phyloP scores from a whole-genome alignment of 2,888 invertebrate genomes.

The Ligdia adustata region DNA sequence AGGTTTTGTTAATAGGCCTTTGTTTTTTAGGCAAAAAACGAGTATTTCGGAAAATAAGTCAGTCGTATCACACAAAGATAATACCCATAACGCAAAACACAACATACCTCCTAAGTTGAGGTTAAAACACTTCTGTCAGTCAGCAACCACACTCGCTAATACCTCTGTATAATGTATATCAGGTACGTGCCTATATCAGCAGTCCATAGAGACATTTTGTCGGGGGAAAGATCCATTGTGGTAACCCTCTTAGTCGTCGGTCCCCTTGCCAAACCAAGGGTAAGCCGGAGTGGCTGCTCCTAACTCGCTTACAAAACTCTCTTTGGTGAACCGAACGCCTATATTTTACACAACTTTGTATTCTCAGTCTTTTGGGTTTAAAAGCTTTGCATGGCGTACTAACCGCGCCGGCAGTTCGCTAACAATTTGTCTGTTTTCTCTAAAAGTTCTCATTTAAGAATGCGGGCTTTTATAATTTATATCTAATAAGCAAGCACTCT shows the following conservation, averaged over 20 bases:
- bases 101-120: background rate
- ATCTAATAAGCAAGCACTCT: slow-evolving; percentile 21
- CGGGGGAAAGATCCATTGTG: slow-evolving; percentile 75
- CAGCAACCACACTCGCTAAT: slow-evolving; percentile 18
- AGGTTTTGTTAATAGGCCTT: background rate
- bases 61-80: no score
- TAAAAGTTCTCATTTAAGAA: slow-evolving; percentile 14
- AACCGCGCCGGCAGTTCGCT: slow-evolving; percentile 11
- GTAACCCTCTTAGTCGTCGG: slow-evolving; percentile 71
- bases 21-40: background rate
- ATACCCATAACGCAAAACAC: no score
- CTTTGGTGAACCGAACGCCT: slow-evolving; percentile 41
- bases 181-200: slow-evolving; percentile 33
- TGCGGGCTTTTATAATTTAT: slow-evolving; percentile 20
- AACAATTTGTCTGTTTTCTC: slow-evolving; percentile 30
- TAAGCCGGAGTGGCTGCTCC: slow-evolving; percentile 58
- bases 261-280: slow-evolving; percentile 63
- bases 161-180: slow-evolving; percentile 16
- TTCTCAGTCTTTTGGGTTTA: slow-evolving; percentile 20
- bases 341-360: slow-evolving; percentile 43
- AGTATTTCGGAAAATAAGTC: no score
- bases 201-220: slow-evolving; percentile 59
- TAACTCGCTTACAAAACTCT: slow-evolving; percentile 57
- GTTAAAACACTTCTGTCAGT: slow-evolving; percentile 2
- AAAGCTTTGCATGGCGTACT: slow-evolving; percentile 16